phyloP scores from a whole-genome alignment of 2,888 invertebrate species.

The Brachynemurus nebulosus region DNA sequence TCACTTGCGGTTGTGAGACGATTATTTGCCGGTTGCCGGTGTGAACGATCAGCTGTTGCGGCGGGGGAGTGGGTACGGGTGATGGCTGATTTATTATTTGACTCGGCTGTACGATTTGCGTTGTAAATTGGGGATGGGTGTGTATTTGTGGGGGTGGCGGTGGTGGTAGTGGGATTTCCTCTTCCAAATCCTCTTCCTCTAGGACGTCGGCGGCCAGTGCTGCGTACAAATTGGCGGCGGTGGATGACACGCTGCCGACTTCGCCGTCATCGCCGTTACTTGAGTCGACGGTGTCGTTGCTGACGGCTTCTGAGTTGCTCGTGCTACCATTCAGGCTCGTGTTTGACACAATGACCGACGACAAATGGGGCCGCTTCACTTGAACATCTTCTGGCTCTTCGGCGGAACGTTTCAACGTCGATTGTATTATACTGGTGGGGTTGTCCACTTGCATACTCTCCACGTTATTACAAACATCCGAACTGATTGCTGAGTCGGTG shows the following conservation, averaged over 20 bases:
- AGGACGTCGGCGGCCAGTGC: conserved; percentile 73
- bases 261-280: conserved; percentile 33
- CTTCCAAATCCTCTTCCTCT: conserved; percentile 49
- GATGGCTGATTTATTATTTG: conserved; percentile 11
- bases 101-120: conserved; percentile 17
- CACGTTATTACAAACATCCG: conserved; percentile 20
- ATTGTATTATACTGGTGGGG: conserved; percentile 18
- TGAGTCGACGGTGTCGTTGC: conserved; percentile 32
- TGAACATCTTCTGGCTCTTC: conserved; percentile 33
- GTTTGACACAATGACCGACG: conserved; percentile 23
- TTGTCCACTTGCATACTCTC: conserved; percentile 29
- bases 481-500: conserved; percentile 15
- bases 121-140: conserved; percentile 10
- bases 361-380: conserved; percentile 28
- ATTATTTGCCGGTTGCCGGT: conserved; percentile 37
- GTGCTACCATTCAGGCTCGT: conserved; percentile 19
- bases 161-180: conserved; percentile 18
- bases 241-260: conserved; percentile 45
- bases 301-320: conserved; percentile 33
- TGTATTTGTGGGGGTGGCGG: conserved; percentile 17
- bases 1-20: conserved; percentile 27
- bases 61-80: conserved; percentile 23
- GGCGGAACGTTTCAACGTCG: conserved; percentile 25
- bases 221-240: conserved; percentile 74
- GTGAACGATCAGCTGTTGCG: conserved; percentile 20